Base-by-base conservation (phyloP, 2,888 invertebrate genomes). In the Lithophane semibrunnea region DNA sequence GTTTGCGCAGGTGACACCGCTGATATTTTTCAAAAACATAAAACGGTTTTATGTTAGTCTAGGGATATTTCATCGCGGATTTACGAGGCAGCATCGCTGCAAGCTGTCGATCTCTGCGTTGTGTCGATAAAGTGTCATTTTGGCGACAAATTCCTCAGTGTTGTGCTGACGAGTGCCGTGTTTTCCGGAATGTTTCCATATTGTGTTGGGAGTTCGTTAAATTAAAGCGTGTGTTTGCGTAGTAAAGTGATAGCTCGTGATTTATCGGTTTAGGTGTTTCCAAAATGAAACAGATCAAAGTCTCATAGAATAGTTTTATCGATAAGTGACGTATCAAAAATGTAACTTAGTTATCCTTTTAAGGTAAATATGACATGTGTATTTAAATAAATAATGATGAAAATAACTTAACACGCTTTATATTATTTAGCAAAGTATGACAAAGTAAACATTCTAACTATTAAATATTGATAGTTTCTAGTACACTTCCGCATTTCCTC, bases 41-140 rank as follows among this genome's bases (percentile, higher is more conserved):
- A 85, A 83, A 73, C 84, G 72, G 73, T 86, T 84, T 88, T 88
- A 87, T 84, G 83, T 79, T 79, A 68, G 73, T 58, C 73, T 70
- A 68, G 81, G 83, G 73, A 84, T 84, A 86, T 88, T 90, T 89
- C 85, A 83, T 82, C 79, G 84, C 78, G 86, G 87, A 89, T 90
- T 90, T 91, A 80, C 78, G 86, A 86, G 73, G 80, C 85, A 89
- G 79, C 86, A 83, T 89, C 83, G 86, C 76, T 85, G 86, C 83
- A 80, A 70, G 82, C 85, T 80, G 78, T 79, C 81, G 88, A 84
- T 86, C 77, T 80, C 82, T 81, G 82, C 80, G 82, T 75, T 73
- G 77, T 84, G 83, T 82, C 89, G 87, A 94, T 93, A 93, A 92
- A 91, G 84, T 89, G 88, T 86, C 89, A 88, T 90, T 89, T 88